A percentile compares a stretch with the other conserved stretches of the same genome.
These are phyloP conservation scores for Psittacula derbiana DNA, from an alignment of 2,797 vertebrate genomes.

Conservation along the genomic window DNA sequence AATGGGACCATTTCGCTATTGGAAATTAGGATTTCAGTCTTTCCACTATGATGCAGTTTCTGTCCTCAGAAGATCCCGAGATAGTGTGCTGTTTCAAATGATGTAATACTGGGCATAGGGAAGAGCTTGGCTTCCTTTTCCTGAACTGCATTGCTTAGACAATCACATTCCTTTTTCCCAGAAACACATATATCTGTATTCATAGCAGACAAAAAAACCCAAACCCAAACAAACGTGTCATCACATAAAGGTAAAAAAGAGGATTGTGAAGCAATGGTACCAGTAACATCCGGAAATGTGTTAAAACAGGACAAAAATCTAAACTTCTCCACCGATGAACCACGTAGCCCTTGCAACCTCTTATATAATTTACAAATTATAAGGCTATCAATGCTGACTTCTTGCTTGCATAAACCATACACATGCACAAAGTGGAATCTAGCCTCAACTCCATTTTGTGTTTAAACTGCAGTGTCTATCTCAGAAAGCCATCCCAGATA, in stretches of 20 bases:
- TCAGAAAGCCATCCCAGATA: background rate
- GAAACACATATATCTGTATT: background rate
- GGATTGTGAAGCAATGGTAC: background rate
- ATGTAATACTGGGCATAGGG: background rate
- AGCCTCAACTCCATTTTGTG: background rate
- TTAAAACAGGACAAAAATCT: background rate
- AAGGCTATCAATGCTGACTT: background rate
- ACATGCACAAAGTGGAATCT: background rate
- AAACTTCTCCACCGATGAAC: background rate
- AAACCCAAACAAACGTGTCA: background rate
- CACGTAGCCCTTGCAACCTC: rapidly evolving
- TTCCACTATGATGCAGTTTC: background rate
- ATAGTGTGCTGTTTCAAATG: background rate
- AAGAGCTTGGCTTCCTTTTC: background rate
- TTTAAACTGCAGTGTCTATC: background rate
- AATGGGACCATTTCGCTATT: background rate
- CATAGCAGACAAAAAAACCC: background rate
- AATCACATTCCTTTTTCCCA: background rate
- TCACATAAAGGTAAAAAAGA: background rate
- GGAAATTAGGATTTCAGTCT: background rate
- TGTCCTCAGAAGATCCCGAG: background rate
- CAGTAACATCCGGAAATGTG: background rate
- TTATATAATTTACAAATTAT: background rate
- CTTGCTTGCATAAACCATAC: background rate
- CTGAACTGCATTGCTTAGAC: background rate